Percentiles rank a stretch among this genome's conserved stretches.
Evolutionary conservation across 2,797 vertebrate genomes (phyloP).

Genomic region (Mormyrus hasselquistii): DNA sequence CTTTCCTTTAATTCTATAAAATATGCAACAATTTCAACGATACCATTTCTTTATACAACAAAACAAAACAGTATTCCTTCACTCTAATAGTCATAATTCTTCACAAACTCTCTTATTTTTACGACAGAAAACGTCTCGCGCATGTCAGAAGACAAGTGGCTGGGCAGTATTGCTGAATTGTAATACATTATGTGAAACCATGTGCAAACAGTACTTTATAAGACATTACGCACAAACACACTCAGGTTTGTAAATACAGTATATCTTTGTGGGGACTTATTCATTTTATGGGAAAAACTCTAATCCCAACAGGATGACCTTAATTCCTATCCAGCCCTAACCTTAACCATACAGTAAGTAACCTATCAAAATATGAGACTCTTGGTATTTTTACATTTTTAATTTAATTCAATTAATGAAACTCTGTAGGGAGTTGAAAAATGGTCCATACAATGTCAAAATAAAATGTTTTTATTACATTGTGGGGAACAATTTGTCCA

Average conservation of each 20-base stretch:
- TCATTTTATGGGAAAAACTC: not conserved
- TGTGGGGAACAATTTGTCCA: no score
- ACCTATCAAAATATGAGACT: not conserved
- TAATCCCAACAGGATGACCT: not conserved
- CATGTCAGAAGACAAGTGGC: not conserved
- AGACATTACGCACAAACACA: not conserved
- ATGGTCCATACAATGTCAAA: not conserved
- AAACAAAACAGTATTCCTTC: not conserved
- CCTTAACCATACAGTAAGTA: not conserved
- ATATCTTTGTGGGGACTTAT: not conserved
- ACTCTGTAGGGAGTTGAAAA: not conserved
- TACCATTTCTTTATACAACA: not conserved
- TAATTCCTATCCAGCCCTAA: not conserved
- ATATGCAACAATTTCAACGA: not conserved
- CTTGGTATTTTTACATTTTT: not conserved
- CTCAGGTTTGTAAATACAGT: not conserved
- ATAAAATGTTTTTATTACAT: no score
- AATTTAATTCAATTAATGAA: not conserved
- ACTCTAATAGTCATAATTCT: not conserved
- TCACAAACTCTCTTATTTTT: not conserved
- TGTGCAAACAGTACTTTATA: not conserved
- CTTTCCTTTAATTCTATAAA: not conserved
- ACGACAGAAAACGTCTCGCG: not conserved
- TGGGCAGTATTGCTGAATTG: not conserved
- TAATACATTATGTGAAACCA: not conserved